A percentile compares a stretch with the other conserved stretches of the same genome.
phyloP scores from a whole-genome alignment of 1,140 invertebrate species.

The Geopemphigus sp. region DNA sequence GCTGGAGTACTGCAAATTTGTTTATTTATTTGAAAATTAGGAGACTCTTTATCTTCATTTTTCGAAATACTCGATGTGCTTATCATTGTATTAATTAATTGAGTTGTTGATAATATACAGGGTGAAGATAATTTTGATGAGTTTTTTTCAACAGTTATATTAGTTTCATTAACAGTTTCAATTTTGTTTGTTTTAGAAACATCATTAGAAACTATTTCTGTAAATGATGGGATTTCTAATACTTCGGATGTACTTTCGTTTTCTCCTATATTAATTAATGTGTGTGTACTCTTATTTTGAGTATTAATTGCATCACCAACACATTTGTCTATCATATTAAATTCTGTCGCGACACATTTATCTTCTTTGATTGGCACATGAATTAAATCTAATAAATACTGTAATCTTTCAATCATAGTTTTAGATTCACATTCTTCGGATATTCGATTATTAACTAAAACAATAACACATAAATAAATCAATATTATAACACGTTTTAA shows the following conservation, averaged over 20 bases:
- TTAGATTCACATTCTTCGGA: constrained; percentile 30
- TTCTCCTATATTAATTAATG: neutral
- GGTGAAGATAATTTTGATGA: neutral
- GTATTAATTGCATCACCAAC: neutral
- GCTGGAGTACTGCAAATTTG: constrained; percentile 11
- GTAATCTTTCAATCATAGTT: constrained; percentile 34
- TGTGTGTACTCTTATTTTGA: constrained; percentile 2
- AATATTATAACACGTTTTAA: neutral
- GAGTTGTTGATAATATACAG: neutral
- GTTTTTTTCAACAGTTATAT: neutral
- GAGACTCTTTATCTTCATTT: neutral
- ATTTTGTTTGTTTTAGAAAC: constrained; percentile 10
- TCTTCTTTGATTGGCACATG: neutral
- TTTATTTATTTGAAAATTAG: neutral
- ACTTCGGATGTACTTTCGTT: neutral
- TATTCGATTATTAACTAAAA: constrained; percentile 35
- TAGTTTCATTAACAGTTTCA: neutral
- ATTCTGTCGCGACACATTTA: constrained; percentile 21
- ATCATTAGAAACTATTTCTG: constrained; percentile 9
- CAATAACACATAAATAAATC: neutral
- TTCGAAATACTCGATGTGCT: neutral
- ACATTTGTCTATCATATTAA: constrained; percentile 12
- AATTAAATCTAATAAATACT: constrained; percentile 11
- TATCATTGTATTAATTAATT: neutral
- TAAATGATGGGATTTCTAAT: constrained; percentile 8